These are phyloP conservation scores for Brotogeris chrysoptera DNA, from an alignment of 2,797 vertebrate genomes.

Conservation along the genomic window DNA sequence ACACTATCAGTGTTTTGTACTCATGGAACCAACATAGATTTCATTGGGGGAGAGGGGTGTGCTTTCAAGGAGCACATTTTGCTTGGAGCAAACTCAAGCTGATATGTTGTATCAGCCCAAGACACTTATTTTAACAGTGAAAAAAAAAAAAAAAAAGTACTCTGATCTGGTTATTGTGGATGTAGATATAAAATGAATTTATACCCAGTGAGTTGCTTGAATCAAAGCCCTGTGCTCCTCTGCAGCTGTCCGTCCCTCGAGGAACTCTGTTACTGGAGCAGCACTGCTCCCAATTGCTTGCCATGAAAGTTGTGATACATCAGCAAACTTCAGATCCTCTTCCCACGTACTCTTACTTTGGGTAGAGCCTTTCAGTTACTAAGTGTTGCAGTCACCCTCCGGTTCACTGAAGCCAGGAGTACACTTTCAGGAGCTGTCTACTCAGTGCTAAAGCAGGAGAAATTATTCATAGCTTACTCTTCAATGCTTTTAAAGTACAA, in stretches of 20 bases:
- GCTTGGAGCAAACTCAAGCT: neutral
- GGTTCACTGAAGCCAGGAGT: neutral
- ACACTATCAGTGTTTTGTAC: neutral
- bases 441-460: neutral
- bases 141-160: neutral
- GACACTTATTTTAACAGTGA: constrained; percentile 26
- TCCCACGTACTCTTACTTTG: neutral
- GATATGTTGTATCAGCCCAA: neutral
- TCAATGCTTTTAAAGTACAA: constrained; percentile 13
- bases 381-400: neutral
- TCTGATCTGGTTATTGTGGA: neutral
- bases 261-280: constrained; percentile 6
- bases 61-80: neutral
- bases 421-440: neutral
- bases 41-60: neutral
- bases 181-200: constrained; percentile 57
- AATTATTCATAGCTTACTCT: constrained; percentile 21
- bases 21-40: neutral
- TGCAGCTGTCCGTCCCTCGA: neutral
- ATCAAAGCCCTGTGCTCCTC: constrained; percentile 45
- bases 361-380: neutral
- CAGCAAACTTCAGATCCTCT: constrained; percentile 27
- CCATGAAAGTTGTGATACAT: neutral
- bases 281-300: neutral
- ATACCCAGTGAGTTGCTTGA: constrained; percentile 42